Percentiles rank a stretch among this genome's conserved stretches.
These are phyloP conservation scores for Polypterus bichir DNA, from an alignment of 2,113 vertebrate genomes.

Conservation along the genomic window DNA sequence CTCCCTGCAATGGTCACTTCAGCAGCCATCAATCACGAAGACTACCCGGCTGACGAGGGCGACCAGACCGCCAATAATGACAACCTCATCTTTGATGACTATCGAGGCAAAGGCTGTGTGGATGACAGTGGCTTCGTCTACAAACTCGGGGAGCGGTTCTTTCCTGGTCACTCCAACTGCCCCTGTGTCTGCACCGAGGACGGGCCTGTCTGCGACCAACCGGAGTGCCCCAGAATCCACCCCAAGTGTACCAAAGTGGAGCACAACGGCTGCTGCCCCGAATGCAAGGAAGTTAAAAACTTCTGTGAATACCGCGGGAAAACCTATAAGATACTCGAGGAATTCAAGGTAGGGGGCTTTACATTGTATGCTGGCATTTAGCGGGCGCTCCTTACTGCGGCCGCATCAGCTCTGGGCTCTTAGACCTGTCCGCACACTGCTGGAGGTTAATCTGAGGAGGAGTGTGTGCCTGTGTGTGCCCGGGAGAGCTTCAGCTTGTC, in stretches of 20 bases:
- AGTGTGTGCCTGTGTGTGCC: no score
- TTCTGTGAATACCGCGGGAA: constrained; percentile 97
- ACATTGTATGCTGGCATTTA: neutral
- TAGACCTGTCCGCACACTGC: no score
- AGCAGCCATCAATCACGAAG: constrained; percentile 77
- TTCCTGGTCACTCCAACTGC: constrained; percentile 96
- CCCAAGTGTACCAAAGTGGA: constrained; percentile 98
- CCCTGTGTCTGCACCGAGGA: constrained; percentile 96
- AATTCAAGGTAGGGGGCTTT: constrained; percentile 84
- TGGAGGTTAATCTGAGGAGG: no score
- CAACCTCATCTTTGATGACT: constrained; percentile 92
- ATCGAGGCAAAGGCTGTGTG: constrained; percentile 94
- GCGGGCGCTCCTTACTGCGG: neutral
- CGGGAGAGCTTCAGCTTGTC: no score
- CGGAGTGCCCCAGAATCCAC: constrained; percentile 94
- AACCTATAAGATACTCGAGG: constrained; percentile 94
- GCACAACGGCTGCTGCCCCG: constrained; percentile 95
- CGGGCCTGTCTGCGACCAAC: constrained; percentile 94
- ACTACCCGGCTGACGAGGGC: constrained; percentile 80
- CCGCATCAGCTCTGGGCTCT: no score
- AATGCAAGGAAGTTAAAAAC: constrained; percentile 98
- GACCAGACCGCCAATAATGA: constrained; percentile 77
- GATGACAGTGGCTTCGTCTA: constrained; percentile 98
- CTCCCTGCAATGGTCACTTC: constrained; percentile 59
- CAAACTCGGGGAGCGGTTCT: constrained; percentile 93